Percentiles rank a stretch among this genome's conserved stretches.
phyloP scores from a whole-genome alignment of 2,113 vertebrate species.

The Isichthys henryi region DNA sequence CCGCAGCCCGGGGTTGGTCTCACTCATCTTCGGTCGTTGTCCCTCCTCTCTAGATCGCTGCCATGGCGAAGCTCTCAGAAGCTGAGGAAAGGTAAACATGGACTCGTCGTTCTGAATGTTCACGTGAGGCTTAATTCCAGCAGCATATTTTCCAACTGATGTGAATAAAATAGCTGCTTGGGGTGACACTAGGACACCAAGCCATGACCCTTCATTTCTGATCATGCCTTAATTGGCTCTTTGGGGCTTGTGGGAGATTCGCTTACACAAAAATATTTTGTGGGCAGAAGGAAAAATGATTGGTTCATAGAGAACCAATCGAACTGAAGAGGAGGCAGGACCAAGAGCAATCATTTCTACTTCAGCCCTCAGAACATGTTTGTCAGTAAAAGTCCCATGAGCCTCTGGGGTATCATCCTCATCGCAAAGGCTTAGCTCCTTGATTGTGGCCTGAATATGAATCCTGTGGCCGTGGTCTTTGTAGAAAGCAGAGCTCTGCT shows the following conservation, averaged over 20 bases:
- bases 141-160: not conserved
- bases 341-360: no score
- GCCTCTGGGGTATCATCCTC: not conserved
- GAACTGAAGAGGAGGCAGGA: no score
- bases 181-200: not conserved
- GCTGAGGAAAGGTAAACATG: constrained; percentile 69
- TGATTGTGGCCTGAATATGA: not conserved
- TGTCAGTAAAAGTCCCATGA: no score
- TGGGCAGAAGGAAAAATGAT: no score
- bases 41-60: constrained; percentile 44
- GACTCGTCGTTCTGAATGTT: not conserved
- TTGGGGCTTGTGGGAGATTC: not conserved
- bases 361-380: no score
- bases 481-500: not conserved
- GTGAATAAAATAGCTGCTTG: not conserved
- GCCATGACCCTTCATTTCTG: not conserved
- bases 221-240: not conserved
- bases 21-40: not conserved
- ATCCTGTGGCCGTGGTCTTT: not conserved
- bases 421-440: not conserved
- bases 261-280: no score
- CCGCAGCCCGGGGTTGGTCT: not conserved
- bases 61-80: constrained; percentile 63
- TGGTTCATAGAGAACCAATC: no score
- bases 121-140: not conserved